Evolutionary conservation across 2,888 invertebrate genomes (phyloP), one percentile per base, ranked within the genome.

Genomic region (Gnatocerus cornutus): DNA sequence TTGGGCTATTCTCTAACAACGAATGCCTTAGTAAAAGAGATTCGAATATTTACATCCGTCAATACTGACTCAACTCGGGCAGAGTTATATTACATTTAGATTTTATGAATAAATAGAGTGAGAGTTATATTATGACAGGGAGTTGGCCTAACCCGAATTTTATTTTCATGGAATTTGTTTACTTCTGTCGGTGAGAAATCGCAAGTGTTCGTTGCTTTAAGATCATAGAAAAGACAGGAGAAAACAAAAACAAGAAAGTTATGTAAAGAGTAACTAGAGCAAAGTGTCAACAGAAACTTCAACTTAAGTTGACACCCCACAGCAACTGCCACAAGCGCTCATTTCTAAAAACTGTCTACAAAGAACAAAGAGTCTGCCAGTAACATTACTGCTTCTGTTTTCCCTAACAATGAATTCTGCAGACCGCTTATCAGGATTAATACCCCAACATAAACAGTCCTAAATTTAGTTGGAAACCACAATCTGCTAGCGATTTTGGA

Each of bases 61-160:
- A 68, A 68, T 68, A 68, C 68, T 68, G 68, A 10, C 53, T 39
- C 37, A 37, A 37, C 9, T 37, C 37, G 37, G 9, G 1, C 21
- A 21, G 21, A 21, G 21, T 21, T 37, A n/a, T 8, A n/a, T 37
- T 37, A 37, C 37, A 37, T 7, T 37, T 37, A 37, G 3, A 37
- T 37, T 37, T 2, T 37, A 37, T n/a, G 37, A 7, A 37, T 37
- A 37, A n/a, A n/a, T 37, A 37, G 37, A 37, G 37, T n/a, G n/a
- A n/a, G n/a, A n/a, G n/a, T n/a, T n/a, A n/a, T n/a, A n/a, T n/a
- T n/a, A n/a, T n/a, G n/a, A n/a, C n/a, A n/a, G n/a, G n/a, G n/a
- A n/a, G n/a, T n/a, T n/a, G n/a, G n/a, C n/a, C n/a, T n/a, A n/a
- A n/a, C n/a, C n/a, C n/a, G n/a, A n/a, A n/a, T n/a, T n/a, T n/a